phyloP scores from a whole-genome alignment of 2,113 vertebrate genomes.

The Ahaetulla prasina region DNA sequence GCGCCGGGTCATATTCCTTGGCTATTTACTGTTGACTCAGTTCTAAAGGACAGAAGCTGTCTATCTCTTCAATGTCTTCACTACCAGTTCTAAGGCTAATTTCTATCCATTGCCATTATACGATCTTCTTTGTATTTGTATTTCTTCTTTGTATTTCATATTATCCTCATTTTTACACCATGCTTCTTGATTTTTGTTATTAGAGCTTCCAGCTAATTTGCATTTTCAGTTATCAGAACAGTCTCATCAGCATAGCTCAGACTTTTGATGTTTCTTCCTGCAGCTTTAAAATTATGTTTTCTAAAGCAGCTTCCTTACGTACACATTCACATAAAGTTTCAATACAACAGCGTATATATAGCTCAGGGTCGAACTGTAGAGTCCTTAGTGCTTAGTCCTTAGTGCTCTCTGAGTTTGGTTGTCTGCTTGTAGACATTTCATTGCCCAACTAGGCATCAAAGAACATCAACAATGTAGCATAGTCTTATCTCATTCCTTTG shows the following conservation, averaged over 20 bases:
- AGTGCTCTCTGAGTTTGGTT: background rate
- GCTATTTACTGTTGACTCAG: background rate
- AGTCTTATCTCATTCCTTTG: background rate
- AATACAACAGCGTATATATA: background rate
- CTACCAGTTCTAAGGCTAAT: background rate
- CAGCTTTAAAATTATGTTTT: background rate
- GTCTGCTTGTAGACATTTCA: background rate
- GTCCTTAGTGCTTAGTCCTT: background rate
- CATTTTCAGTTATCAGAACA: background rate
- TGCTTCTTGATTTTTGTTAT: background rate
- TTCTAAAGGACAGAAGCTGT: background rate
- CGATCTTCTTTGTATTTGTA: background rate
- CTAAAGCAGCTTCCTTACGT: background rate
- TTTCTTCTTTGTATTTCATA: background rate
- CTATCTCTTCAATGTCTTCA: background rate
- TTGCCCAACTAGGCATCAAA: background rate
- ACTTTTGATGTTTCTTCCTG: background rate
- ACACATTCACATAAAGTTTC: background rate
- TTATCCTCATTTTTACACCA: background rate
- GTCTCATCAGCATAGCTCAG: background rate
- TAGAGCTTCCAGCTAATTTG: background rate
- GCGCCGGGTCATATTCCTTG: no score
- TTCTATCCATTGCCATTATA: background rate
- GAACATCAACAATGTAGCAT: background rate
- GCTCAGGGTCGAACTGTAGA: background rate